Conservation (phyloP, 2,113 vertebrate species). For the Gambusia affinis region DNA sequence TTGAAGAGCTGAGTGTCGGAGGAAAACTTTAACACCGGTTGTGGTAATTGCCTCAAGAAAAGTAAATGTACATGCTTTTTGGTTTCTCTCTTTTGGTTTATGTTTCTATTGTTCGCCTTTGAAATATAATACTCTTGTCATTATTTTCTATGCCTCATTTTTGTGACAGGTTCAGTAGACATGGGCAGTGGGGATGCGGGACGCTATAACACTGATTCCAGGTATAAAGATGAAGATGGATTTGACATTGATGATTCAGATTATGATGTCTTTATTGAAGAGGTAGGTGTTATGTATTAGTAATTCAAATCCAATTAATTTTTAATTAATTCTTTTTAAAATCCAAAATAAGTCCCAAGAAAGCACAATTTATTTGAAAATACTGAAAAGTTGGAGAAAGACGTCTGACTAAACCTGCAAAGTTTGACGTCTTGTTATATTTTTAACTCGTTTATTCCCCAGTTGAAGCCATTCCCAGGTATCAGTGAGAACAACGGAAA, state of each 20-base stretch:
- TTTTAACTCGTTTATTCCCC: background rate
- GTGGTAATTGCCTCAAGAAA: no score
- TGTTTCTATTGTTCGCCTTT: background rate
- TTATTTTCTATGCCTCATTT: background rate
- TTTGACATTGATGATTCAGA: slow-evolving; percentile 88
- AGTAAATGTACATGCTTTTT: no score
- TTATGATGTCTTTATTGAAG: slow-evolving; percentile 90
- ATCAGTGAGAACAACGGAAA: slow-evolving; percentile 78
- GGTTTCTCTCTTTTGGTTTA: background rate
- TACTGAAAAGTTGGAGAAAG: background rate
- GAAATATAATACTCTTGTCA: background rate
- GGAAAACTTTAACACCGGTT: background rate
- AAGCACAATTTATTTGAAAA: background rate
- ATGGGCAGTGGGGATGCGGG: slow-evolving; percentile 85
- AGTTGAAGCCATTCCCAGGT: slow-evolving; percentile 87
- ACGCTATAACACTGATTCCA: slow-evolving; percentile 77
- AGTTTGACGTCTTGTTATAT: background rate
- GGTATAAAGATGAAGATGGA: slow-evolving; percentile 80
- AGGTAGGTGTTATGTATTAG: slow-evolving; percentile 76
- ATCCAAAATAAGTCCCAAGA: no score
- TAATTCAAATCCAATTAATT: background rate
- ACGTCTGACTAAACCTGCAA: background rate
- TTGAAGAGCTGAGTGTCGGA: background rate
- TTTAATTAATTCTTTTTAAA: no score
- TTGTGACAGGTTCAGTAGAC: slow-evolving; percentile 82